Evolutionary conservation across 2,888 invertebrate species (phyloP).

Genomic region (Psylliodes chrysocephalus): DNA sequence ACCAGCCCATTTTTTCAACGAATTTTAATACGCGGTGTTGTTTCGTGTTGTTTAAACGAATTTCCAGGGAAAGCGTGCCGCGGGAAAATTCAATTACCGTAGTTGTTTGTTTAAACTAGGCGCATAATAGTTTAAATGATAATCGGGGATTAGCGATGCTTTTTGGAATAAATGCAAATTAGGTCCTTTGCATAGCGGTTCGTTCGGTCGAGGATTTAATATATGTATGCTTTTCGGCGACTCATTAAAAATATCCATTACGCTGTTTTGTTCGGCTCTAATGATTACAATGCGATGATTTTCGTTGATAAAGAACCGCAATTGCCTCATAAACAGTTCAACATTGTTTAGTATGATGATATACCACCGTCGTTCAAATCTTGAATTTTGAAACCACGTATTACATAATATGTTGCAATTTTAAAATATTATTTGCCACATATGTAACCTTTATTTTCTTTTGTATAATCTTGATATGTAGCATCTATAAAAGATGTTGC

Average conservation of each 20-base stretch:
- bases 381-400: too few species aligned
- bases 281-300: neutral
- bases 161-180: conserved; percentile 44
- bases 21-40: too few species aligned
- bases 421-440: too few species aligned
- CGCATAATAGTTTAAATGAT: conserved; percentile 42
- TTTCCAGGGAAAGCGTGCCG: conserved; percentile 18
- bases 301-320: too few species aligned
- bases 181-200: conserved; percentile 27
- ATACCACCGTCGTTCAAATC: too few species aligned
- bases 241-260: conserved; percentile 25
- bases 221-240: conserved; percentile 13
- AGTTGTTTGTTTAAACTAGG: conserved; percentile 41
- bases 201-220: conserved; percentile 8
- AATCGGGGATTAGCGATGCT: conserved; percentile 39
- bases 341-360: too few species aligned
- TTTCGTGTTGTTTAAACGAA: conserved; percentile 11
- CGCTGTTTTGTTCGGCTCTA: neutral
- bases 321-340: too few species aligned
- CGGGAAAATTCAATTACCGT: conserved; percentile 39
- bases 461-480: too few species aligned
- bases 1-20: too few species aligned
- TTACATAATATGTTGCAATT: too few species aligned
- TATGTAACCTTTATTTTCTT: too few species aligned
- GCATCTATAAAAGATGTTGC: too few species aligned